Evolutionary conservation across 2,888 invertebrate genomes (phyloP).

Genomic region (Dryomyza anilis): DNA sequence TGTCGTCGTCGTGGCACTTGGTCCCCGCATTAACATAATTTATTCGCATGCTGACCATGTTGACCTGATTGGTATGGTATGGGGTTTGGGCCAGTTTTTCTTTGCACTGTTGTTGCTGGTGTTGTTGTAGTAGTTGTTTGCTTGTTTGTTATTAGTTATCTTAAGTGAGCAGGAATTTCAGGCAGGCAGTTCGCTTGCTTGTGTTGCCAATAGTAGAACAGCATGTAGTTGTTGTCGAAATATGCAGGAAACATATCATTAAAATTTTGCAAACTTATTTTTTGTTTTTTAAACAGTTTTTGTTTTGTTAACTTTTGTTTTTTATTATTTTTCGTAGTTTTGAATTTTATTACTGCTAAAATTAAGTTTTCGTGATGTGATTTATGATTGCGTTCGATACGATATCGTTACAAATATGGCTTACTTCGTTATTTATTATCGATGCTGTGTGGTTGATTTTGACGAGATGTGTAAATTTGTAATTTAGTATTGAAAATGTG

Average conservation of each 20-base stretch:
- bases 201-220: no score
- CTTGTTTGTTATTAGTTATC: constrained; percentile 44
- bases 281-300: background rate
- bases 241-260: constrained; percentile 22
- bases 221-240: constrained; percentile 12
- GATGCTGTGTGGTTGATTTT: no score
- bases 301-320: background rate
- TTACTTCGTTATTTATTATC: no score
- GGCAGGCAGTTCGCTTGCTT: no score
- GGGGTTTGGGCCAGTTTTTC: background rate
- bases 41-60: constrained; percentile 35
- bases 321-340: background rate
- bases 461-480: no score
- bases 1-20: background rate
- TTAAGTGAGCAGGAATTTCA: no score
- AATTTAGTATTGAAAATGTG: no score
- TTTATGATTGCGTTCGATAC: constrained; percentile 17
- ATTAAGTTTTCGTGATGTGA: constrained; percentile 27
- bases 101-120: constrained; percentile 5
- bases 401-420: no score
- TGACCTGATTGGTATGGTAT: constrained; percentile 30
- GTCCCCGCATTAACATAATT: constrained; percentile 33
- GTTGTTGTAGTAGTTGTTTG: constrained; percentile 32
- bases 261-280: constrained; percentile 23
- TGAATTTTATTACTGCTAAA: constrained; percentile 13